These are phyloP conservation scores for Notarius lentiginosus DNA, from an alignment of 2,113 vertebrate species.

Conservation along the genomic window DNA sequence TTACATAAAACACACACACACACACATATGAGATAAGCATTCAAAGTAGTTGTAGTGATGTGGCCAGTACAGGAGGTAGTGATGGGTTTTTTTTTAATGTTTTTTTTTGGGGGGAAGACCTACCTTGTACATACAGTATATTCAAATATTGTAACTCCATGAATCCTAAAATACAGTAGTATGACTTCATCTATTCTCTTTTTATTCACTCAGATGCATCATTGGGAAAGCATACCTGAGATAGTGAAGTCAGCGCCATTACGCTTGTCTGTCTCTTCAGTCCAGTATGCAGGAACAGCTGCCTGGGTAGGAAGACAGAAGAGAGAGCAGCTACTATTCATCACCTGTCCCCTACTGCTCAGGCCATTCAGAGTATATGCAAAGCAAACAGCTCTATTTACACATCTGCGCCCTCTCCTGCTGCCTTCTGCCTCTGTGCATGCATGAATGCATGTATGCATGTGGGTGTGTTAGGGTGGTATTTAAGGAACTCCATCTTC, in stretches of 20 bases:
- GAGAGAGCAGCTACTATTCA: constrained; percentile 39
- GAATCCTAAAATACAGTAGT: background rate
- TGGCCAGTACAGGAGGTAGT: background rate
- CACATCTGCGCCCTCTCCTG: constrained; percentile 54
- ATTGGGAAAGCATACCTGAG: background rate
- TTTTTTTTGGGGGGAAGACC: background rate
- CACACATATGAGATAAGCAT: constrained; percentile 38
- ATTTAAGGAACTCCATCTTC: constrained; percentile 52
- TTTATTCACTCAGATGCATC: background rate
- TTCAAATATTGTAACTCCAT: background rate
- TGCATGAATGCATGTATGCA: constrained; percentile 40
- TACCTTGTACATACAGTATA: background rate
- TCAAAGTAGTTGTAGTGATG: constrained; percentile 38
- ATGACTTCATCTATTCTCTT: background rate
- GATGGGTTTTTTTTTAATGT: background rate
- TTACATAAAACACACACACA: constrained; percentile 46
- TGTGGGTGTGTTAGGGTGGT: constrained; percentile 39
- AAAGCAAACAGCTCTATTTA: constrained; percentile 58
- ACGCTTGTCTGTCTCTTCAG: constrained; percentile 4
- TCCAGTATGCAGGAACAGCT: constrained; percentile 16
- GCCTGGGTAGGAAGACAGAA: constrained; percentile 22
- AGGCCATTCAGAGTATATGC: constrained; percentile 43
- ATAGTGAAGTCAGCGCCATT: constrained; percentile 19
- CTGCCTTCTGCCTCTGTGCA: constrained; percentile 39
- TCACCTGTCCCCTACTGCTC: constrained; percentile 48